Conservation (phyloP, 2,888 invertebrate species). For the Metallyticus violacea region DNA sequence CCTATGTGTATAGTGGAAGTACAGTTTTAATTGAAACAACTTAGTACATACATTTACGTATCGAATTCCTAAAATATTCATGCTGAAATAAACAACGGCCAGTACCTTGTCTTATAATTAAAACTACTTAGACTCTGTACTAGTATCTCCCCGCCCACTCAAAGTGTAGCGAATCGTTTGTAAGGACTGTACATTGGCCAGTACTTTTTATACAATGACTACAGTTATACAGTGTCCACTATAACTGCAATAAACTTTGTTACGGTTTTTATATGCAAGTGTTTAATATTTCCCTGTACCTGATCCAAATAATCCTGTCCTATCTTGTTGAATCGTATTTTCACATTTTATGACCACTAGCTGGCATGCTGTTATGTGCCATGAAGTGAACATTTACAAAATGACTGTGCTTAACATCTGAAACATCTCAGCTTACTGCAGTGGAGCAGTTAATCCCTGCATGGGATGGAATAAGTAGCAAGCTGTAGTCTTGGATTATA, state of each 20-base stretch:
- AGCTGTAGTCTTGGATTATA: too few species aligned
- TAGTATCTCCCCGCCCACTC: not conserved
- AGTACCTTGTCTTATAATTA: not conserved
- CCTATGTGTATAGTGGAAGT: not conserved
- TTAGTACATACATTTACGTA: not conserved
- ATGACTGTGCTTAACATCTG: too few species aligned
- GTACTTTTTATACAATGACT: not conserved
- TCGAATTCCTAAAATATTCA: not conserved
- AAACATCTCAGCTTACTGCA: too few species aligned
- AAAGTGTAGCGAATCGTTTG: too few species aligned
- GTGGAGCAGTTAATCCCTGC: too few species aligned
- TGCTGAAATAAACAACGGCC: not conserved
- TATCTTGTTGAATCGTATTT: not conserved
- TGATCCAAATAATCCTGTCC: not conserved
- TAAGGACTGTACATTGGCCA: not conserved
- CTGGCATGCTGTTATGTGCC: too few species aligned
- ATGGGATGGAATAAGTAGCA: too few species aligned
- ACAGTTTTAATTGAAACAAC: not conserved
- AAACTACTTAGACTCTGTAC: not conserved
- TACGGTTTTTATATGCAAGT: not conserved
- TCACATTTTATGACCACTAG: not conserved
- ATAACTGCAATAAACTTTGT: not conserved
- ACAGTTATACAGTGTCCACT: not conserved
- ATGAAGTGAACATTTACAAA: too few species aligned
- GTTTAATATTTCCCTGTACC: not conserved